Evolutionary conservation across 30 jellyfish, hydroid and myxozoan species (phyloP).

Genomic region (Mastigias papua): DNA sequence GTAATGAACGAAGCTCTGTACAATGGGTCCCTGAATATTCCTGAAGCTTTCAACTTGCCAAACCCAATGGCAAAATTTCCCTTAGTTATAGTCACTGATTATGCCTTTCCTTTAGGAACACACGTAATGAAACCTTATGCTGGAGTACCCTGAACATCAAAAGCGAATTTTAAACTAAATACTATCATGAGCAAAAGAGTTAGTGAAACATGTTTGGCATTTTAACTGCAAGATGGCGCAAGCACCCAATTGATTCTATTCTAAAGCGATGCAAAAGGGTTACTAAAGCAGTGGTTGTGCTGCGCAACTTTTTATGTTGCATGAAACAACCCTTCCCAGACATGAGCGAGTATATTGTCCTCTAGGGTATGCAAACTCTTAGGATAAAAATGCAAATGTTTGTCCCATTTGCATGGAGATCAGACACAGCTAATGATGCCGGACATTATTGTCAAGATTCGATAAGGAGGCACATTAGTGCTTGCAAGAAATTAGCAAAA

Average conservation of each 20-base stretch:
- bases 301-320: slow-evolving; percentile 61
- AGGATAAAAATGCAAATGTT: slow-evolving; percentile 35
- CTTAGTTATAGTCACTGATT: slow-evolving; percentile 62
- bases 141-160: slow-evolving; percentile 20
- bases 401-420: slow-evolving; percentile 60
- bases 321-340: slow-evolving; percentile 37
- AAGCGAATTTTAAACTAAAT: slow-evolving; percentile 53
- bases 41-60: slow-evolving; percentile 22
- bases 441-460: neutral
- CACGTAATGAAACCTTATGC: slow-evolving; percentile 75
- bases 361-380: slow-evolving; percentile 23
- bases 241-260: slow-evolving; percentile 64
- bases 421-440: slow-evolving; percentile 11
- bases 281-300: slow-evolving; percentile 77
- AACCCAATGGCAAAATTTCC: slow-evolving; percentile 44
- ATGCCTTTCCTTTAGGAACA: slow-evolving; percentile 58
- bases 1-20: slow-evolving; percentile 46
- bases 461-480: neutral
- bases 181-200: slow-evolving; percentile 62
- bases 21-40: slow-evolving; percentile 26
- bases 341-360: slow-evolving; percentile 57
- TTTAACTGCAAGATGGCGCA: slow-evolving; percentile 72
- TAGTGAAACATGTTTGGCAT: slow-evolving; percentile 73
- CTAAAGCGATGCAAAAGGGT: slow-evolving; percentile 40
- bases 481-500: slow-evolving; percentile 47